Evolutionary conservation across 2,888 invertebrate genomes (phyloP).

Genomic region (Entomobrya proxima): DNA sequence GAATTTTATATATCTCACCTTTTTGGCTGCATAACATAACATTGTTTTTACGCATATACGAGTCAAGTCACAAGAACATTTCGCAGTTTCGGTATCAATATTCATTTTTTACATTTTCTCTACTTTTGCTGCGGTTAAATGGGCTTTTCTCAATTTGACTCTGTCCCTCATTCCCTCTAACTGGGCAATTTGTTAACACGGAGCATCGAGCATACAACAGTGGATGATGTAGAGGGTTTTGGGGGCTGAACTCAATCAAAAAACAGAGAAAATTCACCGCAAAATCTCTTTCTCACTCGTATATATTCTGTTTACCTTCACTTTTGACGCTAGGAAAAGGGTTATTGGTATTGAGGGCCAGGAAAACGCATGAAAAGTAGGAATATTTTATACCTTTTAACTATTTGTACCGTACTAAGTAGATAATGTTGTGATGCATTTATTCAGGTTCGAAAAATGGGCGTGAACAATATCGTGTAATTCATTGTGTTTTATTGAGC

Average conservation of each 20-base stretch:
- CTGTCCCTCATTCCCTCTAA: no score
- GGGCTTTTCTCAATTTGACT: neutral
- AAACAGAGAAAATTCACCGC: constrained; percentile 71
- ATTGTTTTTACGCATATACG: neutral
- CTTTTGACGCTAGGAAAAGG: constrained; percentile 7
- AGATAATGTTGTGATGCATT: neutral
- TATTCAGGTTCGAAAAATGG: constrained; percentile 42
- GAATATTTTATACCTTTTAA: no score
- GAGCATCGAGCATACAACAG: neutral
- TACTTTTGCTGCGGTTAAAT: neutral
- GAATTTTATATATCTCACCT: neutral
- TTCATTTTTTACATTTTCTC: neutral
- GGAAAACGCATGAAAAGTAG: neutral
- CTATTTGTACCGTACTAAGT: constrained; percentile 12
- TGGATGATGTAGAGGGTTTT: constrained; percentile 47
- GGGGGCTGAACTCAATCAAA: constrained; percentile 74
- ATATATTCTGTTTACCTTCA: neutral
- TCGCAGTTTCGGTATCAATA: constrained; percentile 14
- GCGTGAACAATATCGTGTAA: constrained; percentile 52
- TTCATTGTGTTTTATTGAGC: constrained; percentile 56
- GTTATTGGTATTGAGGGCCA: neutral
- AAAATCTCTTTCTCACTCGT: constrained; percentile 49
- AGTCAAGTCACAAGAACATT: constrained; percentile 1
- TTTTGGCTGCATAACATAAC: neutral
- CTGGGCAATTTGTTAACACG: constrained; percentile 9